Evolutionary conservation across 2,797 vertebrate genomes (phyloP).

Genomic region (Micrastur ruficollis): DNA sequence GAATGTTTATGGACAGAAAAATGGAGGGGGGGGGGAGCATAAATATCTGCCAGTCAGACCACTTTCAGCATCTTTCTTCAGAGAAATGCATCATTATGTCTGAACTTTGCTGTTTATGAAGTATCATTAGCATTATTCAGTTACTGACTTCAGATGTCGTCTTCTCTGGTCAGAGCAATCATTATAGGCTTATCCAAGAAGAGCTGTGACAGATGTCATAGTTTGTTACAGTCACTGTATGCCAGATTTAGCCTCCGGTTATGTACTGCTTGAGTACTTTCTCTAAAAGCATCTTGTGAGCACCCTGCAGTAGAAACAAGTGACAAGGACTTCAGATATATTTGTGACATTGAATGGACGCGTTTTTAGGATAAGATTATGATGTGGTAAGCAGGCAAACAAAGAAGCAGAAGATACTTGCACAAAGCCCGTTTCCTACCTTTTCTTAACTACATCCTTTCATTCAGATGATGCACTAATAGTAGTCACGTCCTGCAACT

Average conservation of each 20-base stretch:
- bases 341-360: constrained; percentile 44
- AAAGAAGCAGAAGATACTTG: background rate
- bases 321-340: constrained; percentile 44
- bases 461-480: background rate
- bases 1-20: background rate
- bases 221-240: constrained; percentile 61
- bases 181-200: constrained; percentile 36
- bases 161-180: constrained; percentile 61
- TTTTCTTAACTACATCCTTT: background rate
- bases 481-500: background rate
- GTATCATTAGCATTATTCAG: constrained; percentile 67
- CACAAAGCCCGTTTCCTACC: background rate
- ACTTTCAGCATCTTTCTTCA: constrained; percentile 9
- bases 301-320: constrained; percentile 57
- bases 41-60: constrained; percentile 41
- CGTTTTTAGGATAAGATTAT: background rate
- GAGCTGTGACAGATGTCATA: constrained; percentile 76
- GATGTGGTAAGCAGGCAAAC: background rate
- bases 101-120: constrained; percentile 48
- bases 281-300: constrained; percentile 50
- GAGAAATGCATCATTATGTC: constrained; percentile 43
- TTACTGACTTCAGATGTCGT: constrained; percentile 33
- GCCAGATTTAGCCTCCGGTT: constrained; percentile 62
- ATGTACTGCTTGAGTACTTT: constrained; percentile 42
- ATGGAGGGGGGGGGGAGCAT: background rate